A percentile compares a stretch with the other conserved stretches of the same genome.
phyloP scores from a whole-genome alignment of 2,797 vertebrate genomes.

The Iguana delicatissima region DNA sequence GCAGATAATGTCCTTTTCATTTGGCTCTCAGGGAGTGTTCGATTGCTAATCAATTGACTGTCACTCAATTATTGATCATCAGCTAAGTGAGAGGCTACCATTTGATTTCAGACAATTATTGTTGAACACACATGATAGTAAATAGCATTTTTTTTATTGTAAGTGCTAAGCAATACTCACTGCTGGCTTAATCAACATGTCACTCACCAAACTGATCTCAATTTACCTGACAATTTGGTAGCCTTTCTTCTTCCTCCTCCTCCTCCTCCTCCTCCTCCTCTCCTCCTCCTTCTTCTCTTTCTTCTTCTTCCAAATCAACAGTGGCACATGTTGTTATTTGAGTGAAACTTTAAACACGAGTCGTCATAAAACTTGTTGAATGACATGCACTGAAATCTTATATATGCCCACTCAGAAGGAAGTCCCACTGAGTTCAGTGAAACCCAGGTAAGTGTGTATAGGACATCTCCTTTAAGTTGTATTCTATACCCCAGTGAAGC shows the following conservation, averaged over 20 bases:
- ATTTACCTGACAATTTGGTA: too few relatives aligned
- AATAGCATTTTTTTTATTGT: background rate
- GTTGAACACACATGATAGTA: too few relatives aligned
- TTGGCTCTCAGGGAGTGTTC: background rate
- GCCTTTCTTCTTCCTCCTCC: background rate
- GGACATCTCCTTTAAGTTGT: too few relatives aligned
- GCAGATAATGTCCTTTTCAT: background rate
- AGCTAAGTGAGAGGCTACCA: background rate
- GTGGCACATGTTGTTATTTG: background rate
- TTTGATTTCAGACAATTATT: background rate
- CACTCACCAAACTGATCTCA: background rate
- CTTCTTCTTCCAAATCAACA: background rate
- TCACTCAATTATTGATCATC: background rate
- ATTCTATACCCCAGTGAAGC: background rate
- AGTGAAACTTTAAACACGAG: background rate
- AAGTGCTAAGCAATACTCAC: background rate
- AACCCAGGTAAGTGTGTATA: too few relatives aligned
- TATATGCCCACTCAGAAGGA: too few relatives aligned
- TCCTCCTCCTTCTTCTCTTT: too few relatives aligned
- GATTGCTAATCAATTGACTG: background rate
- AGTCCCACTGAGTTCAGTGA: too few relatives aligned
- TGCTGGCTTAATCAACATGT: background rate
- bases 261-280: too few relatives aligned
- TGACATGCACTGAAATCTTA: background rate
- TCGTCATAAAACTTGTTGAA: background rate